phyloP scores from a whole-genome alignment of 2,888 invertebrate genomes.

The Drosophila merina region DNA sequence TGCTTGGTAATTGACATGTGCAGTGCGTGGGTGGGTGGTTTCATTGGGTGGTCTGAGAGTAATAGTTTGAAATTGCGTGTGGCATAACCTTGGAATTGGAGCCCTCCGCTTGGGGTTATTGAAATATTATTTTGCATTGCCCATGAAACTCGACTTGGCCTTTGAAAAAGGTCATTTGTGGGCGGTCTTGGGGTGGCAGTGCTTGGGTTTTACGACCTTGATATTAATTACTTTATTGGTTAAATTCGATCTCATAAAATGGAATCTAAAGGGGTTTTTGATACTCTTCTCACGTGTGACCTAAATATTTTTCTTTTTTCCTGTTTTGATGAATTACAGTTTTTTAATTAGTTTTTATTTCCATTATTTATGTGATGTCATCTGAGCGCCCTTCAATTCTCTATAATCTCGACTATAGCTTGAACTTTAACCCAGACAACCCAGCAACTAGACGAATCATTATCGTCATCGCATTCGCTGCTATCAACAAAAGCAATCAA shows the following conservation, averaged over 20 bases:
- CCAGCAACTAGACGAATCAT: slow-evolving; percentile 31
- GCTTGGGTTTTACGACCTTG: slow-evolving; percentile 1
- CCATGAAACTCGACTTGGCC: slow-evolving; percentile 43
- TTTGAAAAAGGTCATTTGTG: slow-evolving; percentile 63
- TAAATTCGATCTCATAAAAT: no score
- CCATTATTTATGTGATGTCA: slow-evolving; percentile 50
- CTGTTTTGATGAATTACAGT: background rate
- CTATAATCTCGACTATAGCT: slow-evolving; percentile 39
- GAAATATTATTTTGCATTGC: slow-evolving; percentile 58
- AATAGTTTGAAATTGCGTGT: slow-evolving; percentile 55
- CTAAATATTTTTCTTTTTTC: slow-evolving; percentile 18
- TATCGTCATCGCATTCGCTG: slow-evolving; percentile 15
- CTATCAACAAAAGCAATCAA: slow-evolving; percentile 63
- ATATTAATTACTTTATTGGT: background rate
- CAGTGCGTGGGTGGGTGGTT: slow-evolving; percentile 12
- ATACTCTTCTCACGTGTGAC: slow-evolving; percentile 11
- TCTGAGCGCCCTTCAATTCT: slow-evolving; percentile 61
- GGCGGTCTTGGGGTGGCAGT: slow-evolving; percentile 17
- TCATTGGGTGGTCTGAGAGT: background rate
- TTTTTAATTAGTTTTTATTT: slow-evolving; percentile 1
- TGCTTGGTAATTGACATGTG: slow-evolving; percentile 46
- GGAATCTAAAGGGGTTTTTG: no score
- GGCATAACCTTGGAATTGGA: slow-evolving; percentile 59
- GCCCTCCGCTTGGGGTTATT: slow-evolving; percentile 42
- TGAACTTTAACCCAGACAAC: slow-evolving; percentile 37